A percentile compares a stretch with the other conserved stretches of the same genome.
Evolutionary conservation across 2,888 invertebrate genomes (phyloP).

Genomic region (Polylopha cassiicola): DNA sequence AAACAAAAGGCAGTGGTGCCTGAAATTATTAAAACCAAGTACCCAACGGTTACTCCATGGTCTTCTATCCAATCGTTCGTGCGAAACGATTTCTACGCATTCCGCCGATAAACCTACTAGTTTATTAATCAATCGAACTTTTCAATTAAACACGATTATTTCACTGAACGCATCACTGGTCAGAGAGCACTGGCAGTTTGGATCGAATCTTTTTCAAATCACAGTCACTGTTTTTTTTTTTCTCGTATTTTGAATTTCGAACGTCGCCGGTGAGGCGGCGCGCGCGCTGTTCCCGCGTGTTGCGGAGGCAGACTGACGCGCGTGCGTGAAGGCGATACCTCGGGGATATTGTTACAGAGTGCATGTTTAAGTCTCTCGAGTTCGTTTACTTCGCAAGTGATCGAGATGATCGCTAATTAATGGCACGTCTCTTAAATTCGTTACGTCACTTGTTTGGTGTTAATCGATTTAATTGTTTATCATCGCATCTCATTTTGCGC

Average conservation of each 20-base stretch:
- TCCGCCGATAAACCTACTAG: conserved; percentile 34
- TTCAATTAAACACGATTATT: conserved; percentile 11
- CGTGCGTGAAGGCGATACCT: conserved; percentile 35
- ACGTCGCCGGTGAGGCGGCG: conserved; percentile 21
- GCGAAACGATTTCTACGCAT: conserved; percentile 64
- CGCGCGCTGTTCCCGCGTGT: conserved; percentile 24
- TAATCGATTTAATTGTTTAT: too few species aligned
- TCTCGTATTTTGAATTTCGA: conserved; percentile 2
- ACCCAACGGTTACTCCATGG: conserved; percentile 51
- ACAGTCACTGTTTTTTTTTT: conserved; percentile 8
- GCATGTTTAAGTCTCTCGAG: conserved; percentile 18
- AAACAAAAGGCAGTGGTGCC: conserved; percentile 54
- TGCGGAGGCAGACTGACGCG: conserved; percentile 42
- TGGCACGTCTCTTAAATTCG: conserved; percentile 4
- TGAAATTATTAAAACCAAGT: conserved; percentile 55
- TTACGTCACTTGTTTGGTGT: too few species aligned
- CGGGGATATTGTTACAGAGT: conserved; percentile 16
- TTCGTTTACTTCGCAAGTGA: conserved; percentile 17
- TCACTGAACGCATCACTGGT: conserved; percentile 24
- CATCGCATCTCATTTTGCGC: too few species aligned
- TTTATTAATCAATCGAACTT: conserved; percentile 11
- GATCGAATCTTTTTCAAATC: not conserved
- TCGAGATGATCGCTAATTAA: conserved; percentile 13
- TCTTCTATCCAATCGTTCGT: conserved; percentile 47
- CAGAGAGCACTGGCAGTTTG: conserved; percentile 12